phyloP scores from a whole-genome alignment of 2,113 vertebrate species.

The Oreocharis arfaki region DNA sequence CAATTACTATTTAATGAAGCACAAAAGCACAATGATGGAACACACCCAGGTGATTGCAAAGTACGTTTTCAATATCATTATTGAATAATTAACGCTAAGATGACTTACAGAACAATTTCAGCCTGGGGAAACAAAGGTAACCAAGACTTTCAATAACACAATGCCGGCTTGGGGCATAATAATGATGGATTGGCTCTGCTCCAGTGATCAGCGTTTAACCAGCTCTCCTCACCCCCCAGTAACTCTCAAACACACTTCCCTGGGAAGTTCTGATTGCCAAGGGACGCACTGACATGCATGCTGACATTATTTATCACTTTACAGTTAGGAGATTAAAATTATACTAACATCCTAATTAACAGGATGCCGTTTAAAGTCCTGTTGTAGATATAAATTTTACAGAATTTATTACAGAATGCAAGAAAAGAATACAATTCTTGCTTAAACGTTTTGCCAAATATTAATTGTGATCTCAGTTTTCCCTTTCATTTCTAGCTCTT shows the following conservation, averaged over 20 bases:
- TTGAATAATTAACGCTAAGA: constrained; percentile 49
- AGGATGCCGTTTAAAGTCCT: background rate
- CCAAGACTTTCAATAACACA: constrained; percentile 32
- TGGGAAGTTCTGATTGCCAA: background rate
- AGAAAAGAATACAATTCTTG: background rate
- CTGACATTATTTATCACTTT: background rate
- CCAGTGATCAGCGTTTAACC: background rate
- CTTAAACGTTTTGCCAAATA: background rate
- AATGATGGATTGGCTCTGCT: constrained; percentile 6
- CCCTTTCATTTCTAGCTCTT: background rate
- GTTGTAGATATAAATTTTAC: background rate
- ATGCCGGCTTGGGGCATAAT: background rate
- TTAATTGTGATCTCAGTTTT: background rate
- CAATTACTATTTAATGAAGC: constrained; percentile 68
- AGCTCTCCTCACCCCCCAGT: background rate
- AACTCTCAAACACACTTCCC: background rate
- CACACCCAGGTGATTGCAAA: constrained; percentile 24
- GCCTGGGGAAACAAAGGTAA: constrained; percentile 17
- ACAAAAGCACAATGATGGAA: constrained; percentile 50
- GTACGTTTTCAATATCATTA: constrained; percentile 18
- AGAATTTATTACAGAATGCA: background rate
- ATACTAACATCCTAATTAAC: background rate
- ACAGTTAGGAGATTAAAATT: background rate
- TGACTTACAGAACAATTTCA: constrained; percentile 5
- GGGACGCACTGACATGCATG: background rate